Percentiles rank a stretch among this genome's conserved stretches.
These are phyloP conservation scores for Leuciscus idus DNA, from an alignment of 2,113 vertebrate genomes.

Conservation along the genomic window DNA sequence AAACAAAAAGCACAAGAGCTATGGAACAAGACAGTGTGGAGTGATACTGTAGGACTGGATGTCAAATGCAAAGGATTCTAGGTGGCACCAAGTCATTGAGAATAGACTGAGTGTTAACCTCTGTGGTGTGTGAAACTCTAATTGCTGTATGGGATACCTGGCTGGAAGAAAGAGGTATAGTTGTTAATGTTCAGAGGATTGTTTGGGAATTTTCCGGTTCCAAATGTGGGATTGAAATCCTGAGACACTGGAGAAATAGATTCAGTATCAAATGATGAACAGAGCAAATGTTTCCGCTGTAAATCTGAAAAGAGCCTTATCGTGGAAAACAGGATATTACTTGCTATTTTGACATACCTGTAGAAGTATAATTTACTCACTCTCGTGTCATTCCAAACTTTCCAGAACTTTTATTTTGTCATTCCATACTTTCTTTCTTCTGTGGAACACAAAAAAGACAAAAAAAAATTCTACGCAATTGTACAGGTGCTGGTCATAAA, in stretches of 20 bases:
- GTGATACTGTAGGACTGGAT: not conserved
- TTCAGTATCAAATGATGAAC: not conserved
- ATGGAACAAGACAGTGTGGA: slow-evolving; percentile 15
- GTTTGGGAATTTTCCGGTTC: not conserved
- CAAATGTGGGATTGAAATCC: not conserved
- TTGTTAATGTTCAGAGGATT: not conserved
- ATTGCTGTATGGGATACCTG: not conserved
- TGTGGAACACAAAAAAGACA: too few species aligned
- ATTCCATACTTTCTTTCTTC: too few species aligned
- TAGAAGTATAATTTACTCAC: not conserved
- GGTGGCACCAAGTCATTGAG: not conserved
- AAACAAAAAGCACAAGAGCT: slow-evolving; percentile 52
- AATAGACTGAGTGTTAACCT: not conserved
- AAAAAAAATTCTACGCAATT: too few species aligned
- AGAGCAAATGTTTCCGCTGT: slow-evolving; percentile 14
- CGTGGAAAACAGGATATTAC: not conserved
- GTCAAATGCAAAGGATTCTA: not conserved
- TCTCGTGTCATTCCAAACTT: not conserved
- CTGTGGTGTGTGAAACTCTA: not conserved
- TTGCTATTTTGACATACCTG: not conserved
- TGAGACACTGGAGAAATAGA: slow-evolving; percentile 7
- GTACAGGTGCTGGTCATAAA: too few species aligned
- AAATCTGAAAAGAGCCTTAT: slow-evolving; percentile 9
- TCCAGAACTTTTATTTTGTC: too few species aligned
- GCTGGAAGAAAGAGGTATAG: not conserved